Evolutionary conservation across 2,113 vertebrate genomes (phyloP), one percentile per base, ranked within the genome.

Genomic region (Pandion haliaetus): DNA sequence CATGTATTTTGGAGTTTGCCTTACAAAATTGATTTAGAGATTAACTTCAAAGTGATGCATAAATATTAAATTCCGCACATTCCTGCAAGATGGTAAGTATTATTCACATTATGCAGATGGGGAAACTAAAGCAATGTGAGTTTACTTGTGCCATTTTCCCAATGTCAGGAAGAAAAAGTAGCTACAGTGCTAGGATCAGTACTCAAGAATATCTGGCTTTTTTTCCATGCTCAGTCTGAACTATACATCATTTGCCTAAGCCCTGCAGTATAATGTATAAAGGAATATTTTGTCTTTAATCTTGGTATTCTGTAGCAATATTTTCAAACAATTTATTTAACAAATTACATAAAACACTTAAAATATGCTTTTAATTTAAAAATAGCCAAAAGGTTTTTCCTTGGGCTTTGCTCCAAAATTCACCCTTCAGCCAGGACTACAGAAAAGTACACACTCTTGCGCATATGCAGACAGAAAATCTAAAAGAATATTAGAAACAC

Each of bases 401-500:
- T 76, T 83, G 74, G 90, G 72, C 86, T 95, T 91, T 72, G 26
- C 65, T 95, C 88, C 92, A 89, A 94, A 91, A 86, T 52, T 95
- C 49, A 94, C 83, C 88, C 88, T 82, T 93, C 61, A 79, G 77
- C 83, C 65, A 63, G 80, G 90, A 67, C 90, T 85, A 73, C 76
- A 77, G 87, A 72, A 82, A 94, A 90, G 77, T 70, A 92, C 0
- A 1, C 82, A 81, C 3, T 5, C 38, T 82, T 52, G 21, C 2
- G 14, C 69, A 86, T 74, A 92, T n/a, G 76, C 79, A 90, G 92
- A 91, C 73, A 92, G 34, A 83, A 93, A 95, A 89, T 88, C 81
- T 84, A 12, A 65, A 94, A 72, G 69, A 92, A 96, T 95, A 96
- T 95, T 52, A 94, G 91, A 94, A 96, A 94, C 97, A 95, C 52